phyloP scores from a whole-genome alignment of 2,888 invertebrate species.

The Oconnorella tubifera region DNA sequence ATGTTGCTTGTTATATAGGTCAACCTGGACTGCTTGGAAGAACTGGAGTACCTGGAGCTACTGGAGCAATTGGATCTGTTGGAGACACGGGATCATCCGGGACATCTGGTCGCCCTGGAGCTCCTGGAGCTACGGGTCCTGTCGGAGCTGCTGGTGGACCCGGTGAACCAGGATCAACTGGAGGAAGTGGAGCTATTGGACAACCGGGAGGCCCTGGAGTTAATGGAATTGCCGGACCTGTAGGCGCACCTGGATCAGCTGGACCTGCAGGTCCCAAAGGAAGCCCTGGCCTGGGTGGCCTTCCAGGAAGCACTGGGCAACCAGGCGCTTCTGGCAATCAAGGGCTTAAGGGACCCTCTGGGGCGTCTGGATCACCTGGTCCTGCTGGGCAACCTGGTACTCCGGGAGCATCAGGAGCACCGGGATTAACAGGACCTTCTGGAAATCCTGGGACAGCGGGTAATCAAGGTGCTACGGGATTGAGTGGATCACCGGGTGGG shows the following conservation, averaged over 20 bases:
- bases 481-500: constrained; percentile 10
- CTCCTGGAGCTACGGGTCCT: not conserved
- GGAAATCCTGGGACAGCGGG: constrained; percentile 3
- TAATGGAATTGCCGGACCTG: not conserved
- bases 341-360: not conserved
- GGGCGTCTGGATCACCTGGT: not conserved
- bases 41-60: no score
- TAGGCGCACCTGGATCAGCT: not conserved
- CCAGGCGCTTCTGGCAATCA: constrained; percentile 9
- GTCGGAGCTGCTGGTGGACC: constrained; percentile 21
- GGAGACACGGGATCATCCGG: no score
- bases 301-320: constrained; percentile 10
- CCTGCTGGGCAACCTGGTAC: not conserved
- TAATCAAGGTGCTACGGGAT: constrained; percentile 13
- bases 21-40: no score
- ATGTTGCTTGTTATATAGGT: no score
- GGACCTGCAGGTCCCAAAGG: not conserved
- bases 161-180: constrained; percentile 33
- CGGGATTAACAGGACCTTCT: not conserved
- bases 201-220: constrained; percentile 10
- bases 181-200: constrained; percentile 22
- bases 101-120: constrained; percentile 27
- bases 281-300: not conserved
- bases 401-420: not conserved
- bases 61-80: no score